phyloP scores from a whole-genome alignment of 2,797 vertebrate genomes.

The Molossus alvarezi region DNA sequence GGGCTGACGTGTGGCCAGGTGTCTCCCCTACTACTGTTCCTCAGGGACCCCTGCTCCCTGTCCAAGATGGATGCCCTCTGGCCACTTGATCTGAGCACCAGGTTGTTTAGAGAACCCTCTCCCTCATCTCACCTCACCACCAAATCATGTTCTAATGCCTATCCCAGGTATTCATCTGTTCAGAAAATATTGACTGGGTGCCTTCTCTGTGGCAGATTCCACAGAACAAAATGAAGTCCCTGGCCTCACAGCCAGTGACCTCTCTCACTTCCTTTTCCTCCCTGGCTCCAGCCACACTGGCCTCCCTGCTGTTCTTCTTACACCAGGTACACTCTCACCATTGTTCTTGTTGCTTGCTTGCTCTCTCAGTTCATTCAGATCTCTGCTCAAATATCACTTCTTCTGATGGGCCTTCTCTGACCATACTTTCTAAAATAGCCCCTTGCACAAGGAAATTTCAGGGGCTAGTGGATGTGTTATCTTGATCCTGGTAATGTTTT shows the following conservation, averaged over 20 bases:
- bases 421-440: not conserved
- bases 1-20: not conserved
- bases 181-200: accelerated
- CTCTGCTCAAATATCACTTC: not conserved
- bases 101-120: not conserved
- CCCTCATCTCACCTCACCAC: not conserved
- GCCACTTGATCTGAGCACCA: not conserved
- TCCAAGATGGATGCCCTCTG: not conserved
- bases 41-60: not conserved
- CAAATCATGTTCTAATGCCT: not conserved
- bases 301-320: not conserved
- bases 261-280: not conserved
- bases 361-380: not conserved
- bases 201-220: not conserved
- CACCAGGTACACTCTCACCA: not conserved
- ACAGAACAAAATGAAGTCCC: not conserved
- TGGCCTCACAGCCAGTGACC: accelerated
- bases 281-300: not conserved
- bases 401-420: not conserved
- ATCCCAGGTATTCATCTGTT: not conserved
- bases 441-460: not conserved
- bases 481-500: not conserved
- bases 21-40: not conserved
- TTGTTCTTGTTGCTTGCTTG: not conserved
- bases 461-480: not conserved